Evolutionary conservation across 2,113 vertebrate genomes (phyloP), one percentile per base, ranked within the genome.

Genomic region (Nasalis larvatus): DNA sequence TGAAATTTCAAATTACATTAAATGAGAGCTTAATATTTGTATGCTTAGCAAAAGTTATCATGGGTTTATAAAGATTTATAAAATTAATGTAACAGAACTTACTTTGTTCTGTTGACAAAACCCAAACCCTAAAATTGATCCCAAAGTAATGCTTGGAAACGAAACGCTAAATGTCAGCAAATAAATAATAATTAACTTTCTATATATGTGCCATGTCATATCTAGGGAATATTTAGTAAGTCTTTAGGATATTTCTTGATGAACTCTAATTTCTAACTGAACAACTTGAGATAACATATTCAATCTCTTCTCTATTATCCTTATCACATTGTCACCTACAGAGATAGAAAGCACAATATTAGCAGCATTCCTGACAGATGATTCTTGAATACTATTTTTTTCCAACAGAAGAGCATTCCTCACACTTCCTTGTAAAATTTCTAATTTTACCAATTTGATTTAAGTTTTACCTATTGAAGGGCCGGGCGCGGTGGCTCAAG

Each of bases 21-120:
- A 49, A 52, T 69, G 30, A 60, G 42, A 78, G 12, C 18, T 84
- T 84, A 30, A 66, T 86, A 84, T 68, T 93, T 90, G 78, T 86
- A 52, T 89, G 37, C n/a, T 95, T 95, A 74, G 58, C 52, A 88
- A 69, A 92, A 95, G 54, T 68, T 12, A 93, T 32, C 14, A 52
- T 32, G 10, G 9, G 8, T 76, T 71, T 89, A 2, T 69, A 76
- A 86, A 82, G 49, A 60, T 49, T 88, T 83, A 58, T n/a, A 91
- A 93, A 88, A 83, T 37, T 52, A 77, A 40, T 40, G 1, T 83
- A 66, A 88, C 23, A 86, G 18, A 32, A 60, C 12, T 82, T 84
- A 47, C 17, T 63, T 30, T 77, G 37, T 85, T 97, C 21, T 95
- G 2, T 84, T n/a, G 56, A 80, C 23, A 66, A 80, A 87, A 76